Conservation (phyloP, 2,797 vertebrate genomes). For the Hoplostethus mediterraneus region DNA sequence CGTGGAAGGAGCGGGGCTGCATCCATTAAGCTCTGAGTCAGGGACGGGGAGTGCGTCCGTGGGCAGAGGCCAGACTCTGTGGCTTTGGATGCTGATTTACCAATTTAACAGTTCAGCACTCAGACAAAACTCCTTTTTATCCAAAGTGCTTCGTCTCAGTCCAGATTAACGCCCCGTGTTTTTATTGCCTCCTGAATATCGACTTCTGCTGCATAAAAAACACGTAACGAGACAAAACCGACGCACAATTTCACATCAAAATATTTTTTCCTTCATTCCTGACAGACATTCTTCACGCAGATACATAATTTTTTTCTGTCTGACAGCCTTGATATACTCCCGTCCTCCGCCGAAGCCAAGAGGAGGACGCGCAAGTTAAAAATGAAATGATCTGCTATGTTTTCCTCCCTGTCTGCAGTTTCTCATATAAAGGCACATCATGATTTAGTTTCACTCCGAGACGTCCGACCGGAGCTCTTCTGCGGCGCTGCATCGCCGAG, state of each 20-base stretch:
- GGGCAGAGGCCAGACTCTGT: slow-evolving; percentile 58
- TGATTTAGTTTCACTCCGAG: slow-evolving; percentile 66
- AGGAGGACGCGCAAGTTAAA: slow-evolving; percentile 54
- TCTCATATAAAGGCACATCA: slow-evolving; percentile 43
- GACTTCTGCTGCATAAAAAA: slow-evolving; percentile 31
- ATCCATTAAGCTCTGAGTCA: slow-evolving; percentile 74
- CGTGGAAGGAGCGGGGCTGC: slow-evolving; percentile 47
- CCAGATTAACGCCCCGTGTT: too few relatives aligned
- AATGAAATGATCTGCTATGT: slow-evolving; percentile 53
- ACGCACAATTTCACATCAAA: too few relatives aligned
- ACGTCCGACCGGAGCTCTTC: slow-evolving; percentile 46
- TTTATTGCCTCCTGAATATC: background rate
- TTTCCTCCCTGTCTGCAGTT: slow-evolving; percentile 55
- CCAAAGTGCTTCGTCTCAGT: slow-evolving; percentile 45
- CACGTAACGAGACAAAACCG: background rate
- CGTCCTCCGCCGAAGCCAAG: slow-evolving; percentile 41
- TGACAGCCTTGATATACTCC: slow-evolving; percentile 38
- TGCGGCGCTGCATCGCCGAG: slow-evolving; percentile 36
- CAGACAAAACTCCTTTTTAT: slow-evolving; percentile 52
- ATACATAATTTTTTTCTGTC: slow-evolving; percentile 20
- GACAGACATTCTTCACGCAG: slow-evolving; percentile 7
- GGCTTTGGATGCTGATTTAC: slow-evolving; percentile 49
- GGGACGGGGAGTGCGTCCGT: slow-evolving; percentile 47
- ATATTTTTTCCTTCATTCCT: background rate
- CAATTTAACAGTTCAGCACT: slow-evolving; percentile 60